Base-by-base conservation (phyloP, 2,113 vertebrate genomes). In the Vulpes vulpes region DNA sequence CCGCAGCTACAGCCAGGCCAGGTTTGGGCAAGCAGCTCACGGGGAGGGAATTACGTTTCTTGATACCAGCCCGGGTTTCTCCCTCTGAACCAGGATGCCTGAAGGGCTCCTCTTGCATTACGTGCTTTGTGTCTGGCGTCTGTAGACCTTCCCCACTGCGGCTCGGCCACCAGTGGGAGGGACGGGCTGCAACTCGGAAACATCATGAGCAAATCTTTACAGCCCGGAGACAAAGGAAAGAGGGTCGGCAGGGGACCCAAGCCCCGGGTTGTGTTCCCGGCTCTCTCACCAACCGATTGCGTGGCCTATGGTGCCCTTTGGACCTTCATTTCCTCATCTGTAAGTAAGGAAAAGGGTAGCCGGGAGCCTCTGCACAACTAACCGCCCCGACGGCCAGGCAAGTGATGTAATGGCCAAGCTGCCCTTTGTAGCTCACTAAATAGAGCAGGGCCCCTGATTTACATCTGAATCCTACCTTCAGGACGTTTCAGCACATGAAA, bases 181-280 rank as follows among this genome's bases (percentile, higher is more conserved):
- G 23, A 53, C 4, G 30, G 32, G 23, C 19, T 78, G 19, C 23
- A 67, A 11, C 8, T 12, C 14, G 35, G 17, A 22, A 27, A 60
- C 16, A 14, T 0, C 0, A 20, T 82, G 30, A 65, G 3, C 23
- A 59, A 27, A 20, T 20, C 51, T 60, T 7, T 7, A 8, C 0
- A 67, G 5, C 51, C 38, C 43, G 51, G 35, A 60, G n/a, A 35
- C 5, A 32, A 65, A 62, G 10, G 38, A 11, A 80, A 53, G 17
- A 60, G 5, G 4, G 27, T 8, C 11, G 0, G 8, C 12, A 43
- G 22, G 3, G 32, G 27, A 85, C 30, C 38, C n/a, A 20, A 49
- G 11, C 53, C 16, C 43, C 5, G 5, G n/a, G 15, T 20, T 53
- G 43, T 25, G 1, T 53, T 64, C 43, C 55, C n/a, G 35, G 12